Evolutionary conservation across 1,140 invertebrate genomes (phyloP), one percentile per base, ranked within the genome.

Genomic region (Rhopalosiphum padi): DNA sequence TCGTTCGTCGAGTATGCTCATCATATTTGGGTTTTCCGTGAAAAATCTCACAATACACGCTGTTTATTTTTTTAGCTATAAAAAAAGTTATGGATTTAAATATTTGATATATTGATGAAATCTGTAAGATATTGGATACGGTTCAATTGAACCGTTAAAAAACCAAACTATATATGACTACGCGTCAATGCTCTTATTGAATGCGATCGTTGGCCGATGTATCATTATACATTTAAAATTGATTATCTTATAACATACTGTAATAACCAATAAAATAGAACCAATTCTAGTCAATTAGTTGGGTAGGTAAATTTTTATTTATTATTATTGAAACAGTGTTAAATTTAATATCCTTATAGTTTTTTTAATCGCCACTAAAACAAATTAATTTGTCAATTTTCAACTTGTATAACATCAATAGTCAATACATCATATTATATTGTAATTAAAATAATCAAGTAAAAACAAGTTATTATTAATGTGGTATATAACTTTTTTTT

Each of bases 101-200:
- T 89, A 55, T 89, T 89, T 89, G 11, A 30, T 9, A n/a, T 51
- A 51, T 55, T 89, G 35, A 55, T 41, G 51, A 89, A 89, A 89
- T 37, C 88, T 53, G 22, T 55, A 55, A 25, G 22, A 23, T 55
- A 55, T 89, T 55, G n/a, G 46, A 9, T 89, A 55, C 48, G 88
- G 88, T 89, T 89, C 53, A 68, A 68, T 68, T 43, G 89, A 90
- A 68, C 55, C 53, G 89, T 68, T 90, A 68, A 90, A 90, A 18
- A 53, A 41, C 37, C 35, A 37, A 90, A 90, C 53, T 68, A 48
- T 90, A 90, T 25, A 90, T 55, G 43, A 21, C 21, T 68, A n/a
- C 89, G 43, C 89, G 43, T 90, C 55, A 68, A 43, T 37, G 55
- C 35, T 30, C 53, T 43, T 43, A 68, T 41, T 60, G 89, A 90